Evolutionary conservation across 2,797 vertebrate species (phyloP).

Genomic region (Acipenser ruthenus): DNA sequence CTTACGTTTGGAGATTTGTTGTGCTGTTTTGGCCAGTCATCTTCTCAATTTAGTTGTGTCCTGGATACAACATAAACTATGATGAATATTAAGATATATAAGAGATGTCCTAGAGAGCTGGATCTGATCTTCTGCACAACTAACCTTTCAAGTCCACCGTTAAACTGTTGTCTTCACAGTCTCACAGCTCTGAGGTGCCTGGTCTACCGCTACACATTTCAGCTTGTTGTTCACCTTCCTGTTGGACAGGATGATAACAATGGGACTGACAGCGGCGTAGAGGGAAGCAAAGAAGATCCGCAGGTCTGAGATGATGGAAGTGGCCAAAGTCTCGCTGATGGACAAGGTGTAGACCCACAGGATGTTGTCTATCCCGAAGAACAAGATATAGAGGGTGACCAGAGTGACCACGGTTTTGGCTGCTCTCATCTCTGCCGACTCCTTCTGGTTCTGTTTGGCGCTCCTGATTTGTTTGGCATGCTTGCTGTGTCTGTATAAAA

Average conservation of each 20-base stretch:
- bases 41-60: too few species aligned
- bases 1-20: too few species aligned
- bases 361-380: conserved; percentile 59
- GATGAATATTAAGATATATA: too few species aligned
- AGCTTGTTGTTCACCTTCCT: conserved; percentile 54
- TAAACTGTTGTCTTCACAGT: too few species aligned
- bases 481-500: conserved; percentile 53
- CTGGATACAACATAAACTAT: too few species aligned
- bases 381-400: conserved; percentile 52
- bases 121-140: too few species aligned
- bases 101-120: too few species aligned
- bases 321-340: conserved; percentile 43
- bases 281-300: conserved; percentile 59
- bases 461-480: conserved; percentile 47
- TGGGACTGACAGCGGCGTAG: conserved; percentile 57
- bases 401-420: conserved; percentile 52
- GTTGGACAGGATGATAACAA: conserved; percentile 57
- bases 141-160: too few species aligned
- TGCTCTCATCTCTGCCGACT: conserved; percentile 42
- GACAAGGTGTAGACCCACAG: conserved; percentile 64
- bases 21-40: too few species aligned
- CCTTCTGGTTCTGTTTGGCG: conserved; percentile 19
- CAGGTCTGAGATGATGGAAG: conserved; percentile 55
- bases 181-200: conserved; percentile 21
- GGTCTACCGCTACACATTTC: conserved; percentile 28